Evolutionary conservation across 1,140 invertebrate genomes (phyloP), one percentile per base, ranked within the genome.

Genomic region (Monochamus saltuarius): DNA sequence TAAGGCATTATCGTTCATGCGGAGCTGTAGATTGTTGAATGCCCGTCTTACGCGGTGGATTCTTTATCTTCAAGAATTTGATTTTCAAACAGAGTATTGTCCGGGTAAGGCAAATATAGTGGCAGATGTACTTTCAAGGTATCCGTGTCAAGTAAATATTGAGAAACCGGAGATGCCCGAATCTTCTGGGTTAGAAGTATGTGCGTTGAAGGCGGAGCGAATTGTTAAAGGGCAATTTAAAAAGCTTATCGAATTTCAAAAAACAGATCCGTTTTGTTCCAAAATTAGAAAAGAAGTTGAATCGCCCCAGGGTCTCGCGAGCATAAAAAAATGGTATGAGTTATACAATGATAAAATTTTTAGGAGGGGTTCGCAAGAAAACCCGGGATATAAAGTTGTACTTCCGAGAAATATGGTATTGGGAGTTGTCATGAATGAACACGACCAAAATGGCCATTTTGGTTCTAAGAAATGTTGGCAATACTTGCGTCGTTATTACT

Each of bases 61-160:
- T 11, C 10, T 57, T 4, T 49, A 14, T 35, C 43, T 10, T 35
- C 47, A 36, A 13, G 19, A 49, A 38, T 47, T 57, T 19, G 43
- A n/a, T 4, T 8, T 7, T 34, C 34, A 19, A 29, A 6, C 6
- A 29, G 22, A 29, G 22, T 29, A 29, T 29, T 29, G 22, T 29
- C 22, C 22, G 22, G 22, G 22, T 29, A 49, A 37, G 11, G 43
- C 38, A 10, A 59, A 59, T 51, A 13, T 39, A 22, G 19, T 40
- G 7, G 56, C 56, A 1, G 56, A 59, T 34, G 19, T 22, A 40
- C 22, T 59, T 9, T 51, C 56, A 9, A 46, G 54, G 29, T 13
- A 39, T 56, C 11, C 17, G 4, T 29, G 22, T 6, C 22, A 29
- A 6, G 22, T 6, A 3, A 29, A 29, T 6, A 6, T 2, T 2